Evolutionary conservation across 2,888 invertebrate genomes (phyloP), one percentile per base, ranked within the genome.

Genomic region (Argyra leucocephala): DNA sequence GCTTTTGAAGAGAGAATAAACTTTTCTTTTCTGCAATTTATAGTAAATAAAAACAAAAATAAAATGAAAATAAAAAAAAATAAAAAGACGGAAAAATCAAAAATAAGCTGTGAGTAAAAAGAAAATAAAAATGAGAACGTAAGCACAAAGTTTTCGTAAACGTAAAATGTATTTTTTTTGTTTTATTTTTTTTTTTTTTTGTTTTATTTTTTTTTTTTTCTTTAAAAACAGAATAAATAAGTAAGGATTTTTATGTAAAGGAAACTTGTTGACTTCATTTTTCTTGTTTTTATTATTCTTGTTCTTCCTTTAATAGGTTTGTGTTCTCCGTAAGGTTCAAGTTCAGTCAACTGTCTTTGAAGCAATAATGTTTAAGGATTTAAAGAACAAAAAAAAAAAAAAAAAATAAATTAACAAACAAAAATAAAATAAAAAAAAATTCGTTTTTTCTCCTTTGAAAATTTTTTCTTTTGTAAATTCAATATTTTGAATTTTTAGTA

Each of bases 261-360:
- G 12, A 48, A 48, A 48, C 48, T 48, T 48, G 48, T 48, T 48
- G 48, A 48, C 48, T 48, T 15, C 15, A 18, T 48, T 48, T 31
- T 48, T 48, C 15, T 37, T 37, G 15, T 37, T 37, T 37, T 37
- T 12, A 3, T 5, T 37, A 9, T 37, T 9, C 37, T 26, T 48
- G 15, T 48, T 12, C 18, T 48, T 48, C 48, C n/a, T 10, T 48
- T 48, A 48, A 48, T 48, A 48, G 48, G 48, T 48, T 18, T 48
- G 15, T 48, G 48, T 48, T 48, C n/a, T 48, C 15, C 5, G 48
- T 48, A 48, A 48, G 48, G 48, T 48, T 48, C 48, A 48, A 48
- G 48, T 48, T 48, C 48, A 48, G 48, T 48, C 48, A 48, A 48
- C 48, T 48, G 48, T 48, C 48, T 48, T 48, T 48, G 5, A 31